Base-by-base conservation (phyloP, 30 jellyfish, hydroid and myxozoan species). In the Turritopsis dohrnii region DNA sequence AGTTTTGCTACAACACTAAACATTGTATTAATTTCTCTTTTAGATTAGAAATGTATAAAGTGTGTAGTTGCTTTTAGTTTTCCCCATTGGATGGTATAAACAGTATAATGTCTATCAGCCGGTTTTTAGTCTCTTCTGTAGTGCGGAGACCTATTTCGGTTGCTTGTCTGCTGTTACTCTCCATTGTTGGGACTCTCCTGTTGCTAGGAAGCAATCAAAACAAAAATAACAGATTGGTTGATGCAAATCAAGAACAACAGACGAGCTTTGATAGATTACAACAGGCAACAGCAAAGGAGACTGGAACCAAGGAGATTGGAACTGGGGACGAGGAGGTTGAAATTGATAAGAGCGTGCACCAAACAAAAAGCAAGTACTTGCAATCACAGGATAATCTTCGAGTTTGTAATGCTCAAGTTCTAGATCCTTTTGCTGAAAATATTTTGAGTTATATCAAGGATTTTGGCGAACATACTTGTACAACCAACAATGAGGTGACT, bases 381-480 rank as follows among this genome's bases (percentile, higher is more conserved):
- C 60, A 41, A 41, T 41, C 60, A 41, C 60, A 41, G 13, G 60
- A 41, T 41, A 13, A 13, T 41, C 5, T 5, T 41, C 5, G 60
- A 41, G 60, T 41, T 41, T 41, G 60, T 41, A 41, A 41, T 41
- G 60, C 13, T 41, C 60, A 41, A 27, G 8, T 41, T 25, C 26
- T 80, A 17, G 28, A 80, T 69, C 87, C 87, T 5, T 80, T 80
- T 65, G 30, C 7, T 69, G 18, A 54, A 53, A n/a, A 21, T 1
- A 52, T 80, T 21, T 19, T 52, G 41, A 53, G 21, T 21, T 80
- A 80, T 20, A 80, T 80, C 84, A 80, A 65, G 20, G 80, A 80
- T 26, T 80, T 80, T 53, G 80, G 81, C 29, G 80, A 80, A 16
- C 65, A 52, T 52, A 24, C 0, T 18, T 80, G 87, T 28, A 30